Evolutionary conservation across 2,888 invertebrate genomes (phyloP), one percentile per base, ranked within the genome.

Genomic region (Micropterix aruncella): DNA sequence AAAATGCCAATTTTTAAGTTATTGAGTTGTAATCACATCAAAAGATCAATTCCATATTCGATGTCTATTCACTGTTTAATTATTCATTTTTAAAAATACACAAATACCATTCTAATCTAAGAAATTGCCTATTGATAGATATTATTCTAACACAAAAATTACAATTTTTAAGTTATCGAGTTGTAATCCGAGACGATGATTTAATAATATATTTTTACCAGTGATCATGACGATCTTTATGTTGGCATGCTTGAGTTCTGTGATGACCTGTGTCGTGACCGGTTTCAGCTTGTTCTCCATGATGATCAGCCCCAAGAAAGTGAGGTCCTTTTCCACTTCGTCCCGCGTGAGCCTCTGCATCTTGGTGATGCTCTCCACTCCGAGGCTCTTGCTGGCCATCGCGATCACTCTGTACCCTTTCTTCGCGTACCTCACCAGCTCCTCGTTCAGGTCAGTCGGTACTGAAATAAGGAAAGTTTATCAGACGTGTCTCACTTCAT

Each of bases 221-320:
- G 97, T 99, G 3, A 97, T 90, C 97, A 99, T 99, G n/a, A 95
- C 79, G 2, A 88, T 85, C 43, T 90, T 76, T 44, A 99, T 89
- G 53, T 83, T 77, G 0, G 99, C 97, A 7, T 83, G 74, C 51
- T 80, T 84, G 42, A 97, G 66, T 41, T 80, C 79, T 5, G 75
- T 63, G 43, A 97, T 88, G 42, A 92, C 84, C 2, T 82, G 80
- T 0, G 80, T 78, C 0, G 94, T 92, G 54, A 92, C 88, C 0
- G 83, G 80, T 59, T 97, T 97, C 44, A 99, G 66, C 1, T 92
- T 76, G 64, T 99, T 99, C 62, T 99, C 97, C 70, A 99, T 75
- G 5, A 99, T 82, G 9, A 99, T 83, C 51, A 99, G 77, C 0
- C 94, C 94, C 3, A 92, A 65, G 59, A 91, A 89, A 46, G 75